Evolutionary conservation across 2,797 vertebrate species (phyloP).

Genomic region (Melanotaenia pygmaea): DNA sequence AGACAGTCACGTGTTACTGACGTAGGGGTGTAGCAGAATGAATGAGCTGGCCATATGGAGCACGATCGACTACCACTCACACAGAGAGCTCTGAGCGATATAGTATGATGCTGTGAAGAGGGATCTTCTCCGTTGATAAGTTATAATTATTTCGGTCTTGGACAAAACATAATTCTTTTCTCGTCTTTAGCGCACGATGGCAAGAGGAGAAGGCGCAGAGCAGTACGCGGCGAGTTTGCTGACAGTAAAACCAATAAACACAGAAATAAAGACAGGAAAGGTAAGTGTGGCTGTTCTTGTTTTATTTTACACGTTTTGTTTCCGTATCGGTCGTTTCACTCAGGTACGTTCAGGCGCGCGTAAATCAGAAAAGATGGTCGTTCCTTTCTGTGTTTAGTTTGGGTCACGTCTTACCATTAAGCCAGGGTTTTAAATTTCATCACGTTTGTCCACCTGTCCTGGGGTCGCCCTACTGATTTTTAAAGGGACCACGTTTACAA

Average conservation of each 20-base stretch:
- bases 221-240: slow-evolving; percentile 62
- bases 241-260: slow-evolving; percentile 54
- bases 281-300: slow-evolving; percentile 51
- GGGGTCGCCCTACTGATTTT: slow-evolving; percentile 11
- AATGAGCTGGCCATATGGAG: slow-evolving; percentile 5
- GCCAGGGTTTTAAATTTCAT: slow-evolving; percentile 31
- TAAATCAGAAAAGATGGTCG: not conserved
- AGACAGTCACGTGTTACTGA: slow-evolving; percentile 14
- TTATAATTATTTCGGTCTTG: not conserved
- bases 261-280: slow-evolving; percentile 62
- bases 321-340: rapidly evolving
- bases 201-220: slow-evolving; percentile 77
- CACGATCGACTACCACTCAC: not conserved
- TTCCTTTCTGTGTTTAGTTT: not conserved
- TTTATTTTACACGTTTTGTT: not conserved
- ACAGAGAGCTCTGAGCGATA: not conserved
- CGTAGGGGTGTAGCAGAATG: slow-evolving; percentile 16
- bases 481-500: slow-evolving; percentile 20
- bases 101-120: not conserved
- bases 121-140: not conserved
- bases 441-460: slow-evolving; percentile 2
- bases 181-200: slow-evolving; percentile 59
- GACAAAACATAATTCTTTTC: not conserved
- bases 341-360: slow-evolving; percentile 12
- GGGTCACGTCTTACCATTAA: not conserved